Percentiles rank a stretch among this genome's conserved stretches.
Evolutionary conservation across 2,888 invertebrate genomes (phyloP).

Genomic region (Torymus tubicola): DNA sequence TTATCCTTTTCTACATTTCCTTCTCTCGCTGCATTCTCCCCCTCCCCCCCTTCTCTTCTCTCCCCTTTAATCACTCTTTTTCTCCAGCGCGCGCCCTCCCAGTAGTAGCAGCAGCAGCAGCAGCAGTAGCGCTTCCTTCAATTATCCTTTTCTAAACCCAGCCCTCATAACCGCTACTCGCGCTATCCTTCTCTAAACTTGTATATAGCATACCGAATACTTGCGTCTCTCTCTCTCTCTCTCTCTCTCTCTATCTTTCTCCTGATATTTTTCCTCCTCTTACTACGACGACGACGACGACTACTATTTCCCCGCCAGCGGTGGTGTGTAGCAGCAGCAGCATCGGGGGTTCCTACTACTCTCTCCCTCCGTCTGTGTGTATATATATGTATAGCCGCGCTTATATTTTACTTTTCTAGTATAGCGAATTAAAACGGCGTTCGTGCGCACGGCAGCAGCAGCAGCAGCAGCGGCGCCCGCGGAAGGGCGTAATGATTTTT

Average conservation of each 20-base stretch:
- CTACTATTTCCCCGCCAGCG: slow-evolving; percentile 49
- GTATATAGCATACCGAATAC: slow-evolving; percentile 12
- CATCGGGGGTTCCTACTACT: background rate
- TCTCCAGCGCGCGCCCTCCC: slow-evolving; percentile 49
- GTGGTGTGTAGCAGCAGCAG: background rate
- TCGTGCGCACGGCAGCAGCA: slow-evolving; percentile 77
- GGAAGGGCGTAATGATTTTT: slow-evolving; percentile 90
- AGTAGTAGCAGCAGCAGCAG: background rate
- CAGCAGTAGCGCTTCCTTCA: slow-evolving; percentile 47
- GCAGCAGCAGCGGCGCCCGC: slow-evolving; percentile 74
- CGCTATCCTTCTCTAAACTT: background rate
- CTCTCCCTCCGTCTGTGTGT: slow-evolving; percentile 64
- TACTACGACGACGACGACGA: slow-evolving; percentile 71
- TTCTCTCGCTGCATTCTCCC: slow-evolving; percentile 56
- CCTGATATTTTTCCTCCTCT: slow-evolving; percentile 45
- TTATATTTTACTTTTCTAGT: slow-evolving; percentile 75
- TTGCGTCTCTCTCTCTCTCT: slow-evolving; percentile 10
- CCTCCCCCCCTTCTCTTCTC: slow-evolving; percentile 40
- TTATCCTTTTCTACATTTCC: slow-evolving; percentile 58
- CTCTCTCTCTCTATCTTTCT: slow-evolving; percentile 2
- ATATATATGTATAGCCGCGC: too few species aligned
- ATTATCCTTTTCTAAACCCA: slow-evolving; percentile 56
- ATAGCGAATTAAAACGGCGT: slow-evolving; percentile 80
- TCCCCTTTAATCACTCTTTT: slow-evolving; percentile 46
- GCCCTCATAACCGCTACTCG: background rate